Evolutionary conservation across 2,888 invertebrate species (phyloP).

Genomic region (Sminthurinus aureus): DNA sequence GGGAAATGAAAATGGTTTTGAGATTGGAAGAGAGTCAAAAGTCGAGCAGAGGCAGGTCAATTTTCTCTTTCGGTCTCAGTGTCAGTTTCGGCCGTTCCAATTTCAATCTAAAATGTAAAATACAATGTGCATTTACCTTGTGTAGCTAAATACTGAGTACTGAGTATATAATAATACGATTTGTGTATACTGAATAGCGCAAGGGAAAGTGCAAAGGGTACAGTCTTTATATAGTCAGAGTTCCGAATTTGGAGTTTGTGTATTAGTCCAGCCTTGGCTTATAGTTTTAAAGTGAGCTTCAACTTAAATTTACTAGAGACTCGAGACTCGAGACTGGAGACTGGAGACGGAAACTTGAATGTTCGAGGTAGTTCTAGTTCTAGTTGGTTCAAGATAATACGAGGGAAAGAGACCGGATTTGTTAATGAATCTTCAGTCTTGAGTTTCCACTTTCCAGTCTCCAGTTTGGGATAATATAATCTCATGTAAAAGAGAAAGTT

Average conservation of each 20-base stretch:
- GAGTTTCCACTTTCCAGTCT: background rate
- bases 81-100: background rate
- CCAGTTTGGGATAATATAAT: constrained; percentile 25
- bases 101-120: background rate
- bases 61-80: too few relatives aligned
- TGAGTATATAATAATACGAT: background rate
- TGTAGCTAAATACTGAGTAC: too few relatives aligned
- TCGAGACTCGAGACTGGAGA: background rate
- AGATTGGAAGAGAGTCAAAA: too few relatives aligned
- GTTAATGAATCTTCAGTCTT: constrained; percentile 15
- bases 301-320: too few relatives aligned
- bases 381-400: constrained; percentile 13
- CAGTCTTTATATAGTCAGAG: too few relatives aligned
- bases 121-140: background rate
- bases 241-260: background rate
- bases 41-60: too few relatives aligned
- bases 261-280: background rate
- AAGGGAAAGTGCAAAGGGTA: too few relatives aligned
- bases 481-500: background rate
- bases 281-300: background rate
- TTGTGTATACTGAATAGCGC: too few relatives aligned
- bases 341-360: too few relatives aligned
- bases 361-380: too few relatives aligned
- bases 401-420: background rate
- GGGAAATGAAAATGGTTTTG: background rate